Percentiles rank a stretch among this genome's conserved stretches.
Conservation (phyloP, 2,113 vertebrate genomes). For the Aphyosemion australe region DNA sequence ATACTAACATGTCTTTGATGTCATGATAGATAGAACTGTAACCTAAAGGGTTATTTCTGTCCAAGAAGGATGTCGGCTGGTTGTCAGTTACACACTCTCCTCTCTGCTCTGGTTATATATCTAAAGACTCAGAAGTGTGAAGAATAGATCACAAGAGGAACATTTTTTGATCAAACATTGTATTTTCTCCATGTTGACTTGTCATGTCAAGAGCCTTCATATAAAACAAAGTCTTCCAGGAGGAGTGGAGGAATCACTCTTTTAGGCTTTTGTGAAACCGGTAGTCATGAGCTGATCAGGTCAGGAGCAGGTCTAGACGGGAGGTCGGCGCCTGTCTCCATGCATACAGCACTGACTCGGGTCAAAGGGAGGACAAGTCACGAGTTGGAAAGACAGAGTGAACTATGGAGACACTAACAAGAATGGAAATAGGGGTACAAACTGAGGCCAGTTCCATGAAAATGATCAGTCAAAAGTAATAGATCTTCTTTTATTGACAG, state of each 20-base stretch:
- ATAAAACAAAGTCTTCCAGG: conserved; percentile 25
- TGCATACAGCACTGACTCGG: conserved; percentile 8
- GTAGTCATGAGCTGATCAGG: conserved; percentile 43
- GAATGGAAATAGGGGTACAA: conserved; percentile 30
- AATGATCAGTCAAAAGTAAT: conserved; percentile 21
- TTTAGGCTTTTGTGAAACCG: conserved; percentile 7
- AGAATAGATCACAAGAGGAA: conserved; percentile 7
- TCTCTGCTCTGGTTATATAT: conserved; percentile 15
- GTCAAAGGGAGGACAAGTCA: conserved; percentile 37
- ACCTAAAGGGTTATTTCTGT: neutral
- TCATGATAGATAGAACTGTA: neutral
- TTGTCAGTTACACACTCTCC: neutral
- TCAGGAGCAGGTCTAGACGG: conserved; percentile 51
- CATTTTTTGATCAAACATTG: conserved; percentile 33
- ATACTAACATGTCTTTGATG: neutral
- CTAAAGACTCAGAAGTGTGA: neutral
- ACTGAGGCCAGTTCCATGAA: conserved; percentile 13
- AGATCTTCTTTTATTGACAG: conserved; percentile 11
- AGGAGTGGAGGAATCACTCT: conserved; percentile 7
- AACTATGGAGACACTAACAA: conserved; percentile 37
- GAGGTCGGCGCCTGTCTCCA: conserved; percentile 17
- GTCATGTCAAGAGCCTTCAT: neutral
- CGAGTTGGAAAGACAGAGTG: conserved; percentile 35
- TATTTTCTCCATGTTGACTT: conserved; percentile 11
- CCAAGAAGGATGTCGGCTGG: neutral